Base-by-base conservation (phyloP, 1,140 invertebrate genomes). In the Drosophila bifasciata region DNA sequence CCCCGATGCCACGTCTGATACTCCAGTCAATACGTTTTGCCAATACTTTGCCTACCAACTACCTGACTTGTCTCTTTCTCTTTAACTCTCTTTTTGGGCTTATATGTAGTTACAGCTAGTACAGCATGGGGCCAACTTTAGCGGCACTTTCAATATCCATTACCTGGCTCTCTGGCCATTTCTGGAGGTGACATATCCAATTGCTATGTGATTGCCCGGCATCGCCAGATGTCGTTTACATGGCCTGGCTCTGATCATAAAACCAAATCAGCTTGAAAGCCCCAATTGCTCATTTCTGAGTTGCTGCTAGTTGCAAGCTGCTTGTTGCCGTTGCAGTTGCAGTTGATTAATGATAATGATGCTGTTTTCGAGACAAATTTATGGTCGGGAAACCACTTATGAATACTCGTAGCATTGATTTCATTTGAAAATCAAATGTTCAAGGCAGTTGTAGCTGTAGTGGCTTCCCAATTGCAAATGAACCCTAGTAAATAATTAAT, bases 331-430 rank as follows among this genome's bases (percentile, higher is more conserved):
- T n/a, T n/a, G n/a, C n/a, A 36, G 32, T 43, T 23, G 21, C 41
- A 68, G 28, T 68, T 68, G 64, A 69, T 69, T 68, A 68, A 69
- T 69, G 66, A 56, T 68, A 69, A 68, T 69, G 63, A 36, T 56
- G 41, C 21, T 36, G 23, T 7, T 17, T 32, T 40, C 9, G 19
- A 56, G 13, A 7, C 16, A 25, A 67, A 68, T 68, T 32, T 68
- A 68, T 56, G 41, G 64, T 32, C 7, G 39, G 28, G 9, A 67
- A 66, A 66, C 36, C 17, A 16, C 8, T 11, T 63, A 23, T 43
- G 28, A 36, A 23, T 11, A 32, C 32, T 36, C 11, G 11, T 36
- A 36, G 32, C 32, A 36, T 36, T 36, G 5, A 51, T 43, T 61
- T 41, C 41, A 15, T 25, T n/a, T 17, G 5, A 3, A 25, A 13